Evolutionary conservation across 2,888 invertebrate species (phyloP).

Genomic region (Pseudococcus viburni): DNA sequence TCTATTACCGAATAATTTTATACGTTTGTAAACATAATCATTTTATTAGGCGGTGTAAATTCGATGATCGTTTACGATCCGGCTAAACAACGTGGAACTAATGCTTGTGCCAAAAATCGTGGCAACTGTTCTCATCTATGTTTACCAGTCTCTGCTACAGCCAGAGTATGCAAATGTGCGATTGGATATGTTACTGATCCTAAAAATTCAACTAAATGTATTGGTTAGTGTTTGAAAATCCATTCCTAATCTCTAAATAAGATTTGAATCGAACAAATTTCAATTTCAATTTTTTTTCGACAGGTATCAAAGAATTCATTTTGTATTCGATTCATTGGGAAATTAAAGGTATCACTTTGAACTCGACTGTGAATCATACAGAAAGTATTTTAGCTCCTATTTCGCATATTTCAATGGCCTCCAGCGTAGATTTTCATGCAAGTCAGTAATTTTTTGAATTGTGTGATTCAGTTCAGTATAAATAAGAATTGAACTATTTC

Average conservation of each 20-base stretch:
- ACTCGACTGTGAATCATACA: conserved; percentile 71
- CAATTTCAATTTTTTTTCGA: conserved; percentile 26
- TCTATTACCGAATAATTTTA: background rate
- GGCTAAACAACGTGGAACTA: conserved; percentile 76
- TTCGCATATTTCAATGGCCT: conserved; percentile 82
- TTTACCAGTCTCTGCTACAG: conserved; percentile 76
- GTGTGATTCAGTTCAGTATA: too few species aligned
- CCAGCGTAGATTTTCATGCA: conserved; percentile 82
- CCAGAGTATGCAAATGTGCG: conserved; percentile 82
- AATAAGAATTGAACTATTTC: background rate
- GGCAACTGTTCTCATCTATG: conserved; percentile 83
- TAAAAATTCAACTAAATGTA: conserved; percentile 74
- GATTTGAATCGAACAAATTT: background rate
- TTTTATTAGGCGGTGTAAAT: conserved; percentile 74
- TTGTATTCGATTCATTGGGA: conserved; percentile 85
- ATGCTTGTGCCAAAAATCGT: conserved; percentile 75
- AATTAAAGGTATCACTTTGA: conserved; percentile 78
- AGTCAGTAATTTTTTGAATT: conserved; percentile 69
- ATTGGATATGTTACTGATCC: conserved; percentile 78
- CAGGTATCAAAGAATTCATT: conserved; percentile 80
- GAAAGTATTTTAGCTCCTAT: conserved; percentile 78
- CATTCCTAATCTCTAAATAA: background rate
- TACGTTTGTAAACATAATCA: background rate
- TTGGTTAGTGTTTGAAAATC: conserved; percentile 71
- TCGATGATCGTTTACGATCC: conserved; percentile 82